phyloP scores from a whole-genome alignment of 2,113 vertebrate genomes.

The Sebastes fasciatus region DNA sequence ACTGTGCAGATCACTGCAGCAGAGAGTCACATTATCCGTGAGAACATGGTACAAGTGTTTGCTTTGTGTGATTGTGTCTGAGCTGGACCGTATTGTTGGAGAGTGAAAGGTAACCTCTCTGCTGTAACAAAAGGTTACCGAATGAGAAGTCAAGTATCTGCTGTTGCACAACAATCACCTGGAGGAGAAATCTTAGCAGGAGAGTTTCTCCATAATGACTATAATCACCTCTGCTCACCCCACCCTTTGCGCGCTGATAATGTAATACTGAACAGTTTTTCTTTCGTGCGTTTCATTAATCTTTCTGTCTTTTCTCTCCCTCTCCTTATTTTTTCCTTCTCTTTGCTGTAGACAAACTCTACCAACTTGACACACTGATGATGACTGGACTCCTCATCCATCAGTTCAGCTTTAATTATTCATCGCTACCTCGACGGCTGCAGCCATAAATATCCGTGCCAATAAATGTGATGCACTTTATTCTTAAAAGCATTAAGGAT shows the following conservation, averaged over 20 bases:
- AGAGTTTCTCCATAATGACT: conserved; percentile 43
- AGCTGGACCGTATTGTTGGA: conserved; percentile 13
- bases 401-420: conserved; percentile 6
- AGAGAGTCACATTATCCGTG: neutral
- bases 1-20: neutral
- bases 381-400: neutral
- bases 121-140: conserved; percentile 40
- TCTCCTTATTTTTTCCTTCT: neutral
- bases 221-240: conserved; percentile 37
- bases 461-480: conserved; percentile 37
- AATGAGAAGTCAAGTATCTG: conserved; percentile 47
- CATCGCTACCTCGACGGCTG: conserved; percentile 54
- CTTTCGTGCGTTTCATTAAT: neutral
- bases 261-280: neutral
- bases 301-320: neutral
- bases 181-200: conserved; percentile 51
- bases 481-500: neutral
- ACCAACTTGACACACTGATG: neutral
- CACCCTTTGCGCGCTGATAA: conserved; percentile 14
- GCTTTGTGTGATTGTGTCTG: neutral
- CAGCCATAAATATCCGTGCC: conserved; percentile 1
- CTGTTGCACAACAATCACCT: conserved; percentile 57
- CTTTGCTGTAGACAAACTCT: conserved; percentile 27
- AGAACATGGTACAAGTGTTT: conserved; percentile 16
- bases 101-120: conserved; percentile 49